A percentile compares a stretch with the other conserved stretches of the same genome.
Evolutionary conservation across 2,797 vertebrate genomes (phyloP).

Genomic region (Leptatherina wallacei): DNA sequence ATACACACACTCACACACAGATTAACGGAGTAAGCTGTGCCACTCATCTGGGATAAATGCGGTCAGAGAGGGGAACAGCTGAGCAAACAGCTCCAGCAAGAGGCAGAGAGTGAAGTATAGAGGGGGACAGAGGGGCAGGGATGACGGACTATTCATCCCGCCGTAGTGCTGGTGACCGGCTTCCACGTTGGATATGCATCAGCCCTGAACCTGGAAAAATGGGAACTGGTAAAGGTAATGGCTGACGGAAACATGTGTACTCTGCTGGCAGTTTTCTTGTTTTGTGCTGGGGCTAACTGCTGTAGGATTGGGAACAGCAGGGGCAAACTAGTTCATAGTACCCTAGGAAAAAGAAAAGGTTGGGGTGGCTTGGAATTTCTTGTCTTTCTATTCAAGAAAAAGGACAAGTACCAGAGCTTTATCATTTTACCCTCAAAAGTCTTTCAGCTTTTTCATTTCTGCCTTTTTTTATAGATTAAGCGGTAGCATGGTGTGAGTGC

Average conservation of each 20-base stretch:
- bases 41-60: constrained; percentile 81
- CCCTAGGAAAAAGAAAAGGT: neutral
- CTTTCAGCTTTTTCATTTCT: neutral
- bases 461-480: neutral
- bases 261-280: neutral
- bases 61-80: constrained; percentile 77
- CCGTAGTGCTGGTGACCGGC: constrained; percentile 57
- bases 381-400: constrained; percentile 8
- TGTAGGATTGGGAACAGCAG: neutral
- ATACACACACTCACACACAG: constrained; percentile 54
- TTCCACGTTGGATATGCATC: constrained; percentile 79
- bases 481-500: neutral
- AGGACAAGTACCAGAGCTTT: neutral
- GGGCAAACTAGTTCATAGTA: constrained; percentile 26
- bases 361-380: neutral
- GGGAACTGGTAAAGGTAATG: constrained; percentile 65
- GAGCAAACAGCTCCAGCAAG: constrained; percentile 75
- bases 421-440: neutral
- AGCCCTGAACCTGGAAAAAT: constrained; percentile 60
- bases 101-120: constrained; percentile 63
- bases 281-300: constrained; percentile 10
- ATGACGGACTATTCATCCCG: constrained; percentile 74
- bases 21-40: constrained; percentile 76
- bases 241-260: constrained; percentile 8
- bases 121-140: constrained; percentile 51